phyloP scores from a whole-genome alignment of 2,888 invertebrate genomes.

The Galerucella calmariensis region DNA sequence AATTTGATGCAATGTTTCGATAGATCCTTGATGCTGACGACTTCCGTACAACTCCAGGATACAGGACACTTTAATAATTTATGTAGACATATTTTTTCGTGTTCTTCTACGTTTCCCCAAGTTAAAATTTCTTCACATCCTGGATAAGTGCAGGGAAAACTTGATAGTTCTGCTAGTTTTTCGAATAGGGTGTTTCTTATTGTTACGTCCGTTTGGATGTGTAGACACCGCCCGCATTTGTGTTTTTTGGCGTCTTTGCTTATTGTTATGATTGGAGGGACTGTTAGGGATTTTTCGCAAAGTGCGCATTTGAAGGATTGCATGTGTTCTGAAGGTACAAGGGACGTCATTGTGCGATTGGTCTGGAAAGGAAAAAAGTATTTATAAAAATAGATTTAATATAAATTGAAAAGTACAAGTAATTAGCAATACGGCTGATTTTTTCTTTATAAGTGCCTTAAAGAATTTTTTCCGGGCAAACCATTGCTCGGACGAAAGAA shows the following conservation, averaged over 20 bases:
- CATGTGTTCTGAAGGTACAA: constrained; percentile 11
- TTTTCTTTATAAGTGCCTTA: too few species aligned
- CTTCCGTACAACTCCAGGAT: constrained; percentile 30
- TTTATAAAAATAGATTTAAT: too few species aligned
- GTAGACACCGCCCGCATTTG: constrained; percentile 32
- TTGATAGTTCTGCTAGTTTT: constrained; percentile 16
- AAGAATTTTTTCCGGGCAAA: too few species aligned
- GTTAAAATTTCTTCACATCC: constrained; percentile 21
- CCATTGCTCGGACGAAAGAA: too few species aligned
- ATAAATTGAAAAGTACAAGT: too few species aligned
- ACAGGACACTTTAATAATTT: constrained; percentile 29
- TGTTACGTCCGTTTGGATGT: constrained; percentile 17
- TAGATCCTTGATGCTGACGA: constrained; percentile 16
- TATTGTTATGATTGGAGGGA: constrained; percentile 29
- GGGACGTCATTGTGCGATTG: not conserved
- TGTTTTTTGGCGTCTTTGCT: constrained; percentile 22
- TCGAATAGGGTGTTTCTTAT: constrained; percentile 27
- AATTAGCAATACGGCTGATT: too few species aligned
- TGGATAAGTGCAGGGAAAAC: constrained; percentile 30
- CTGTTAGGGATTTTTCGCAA: constrained; percentile 26
- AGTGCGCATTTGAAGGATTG: constrained; percentile 25
- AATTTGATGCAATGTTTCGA: constrained; percentile 5
- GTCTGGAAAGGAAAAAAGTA: not conserved
- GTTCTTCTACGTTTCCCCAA: constrained; percentile 24
- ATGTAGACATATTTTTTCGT: constrained; percentile 27